phyloP scores from a whole-genome alignment of 2,888 invertebrate genomes.

The Caenorhabditis doughertyi region DNA sequence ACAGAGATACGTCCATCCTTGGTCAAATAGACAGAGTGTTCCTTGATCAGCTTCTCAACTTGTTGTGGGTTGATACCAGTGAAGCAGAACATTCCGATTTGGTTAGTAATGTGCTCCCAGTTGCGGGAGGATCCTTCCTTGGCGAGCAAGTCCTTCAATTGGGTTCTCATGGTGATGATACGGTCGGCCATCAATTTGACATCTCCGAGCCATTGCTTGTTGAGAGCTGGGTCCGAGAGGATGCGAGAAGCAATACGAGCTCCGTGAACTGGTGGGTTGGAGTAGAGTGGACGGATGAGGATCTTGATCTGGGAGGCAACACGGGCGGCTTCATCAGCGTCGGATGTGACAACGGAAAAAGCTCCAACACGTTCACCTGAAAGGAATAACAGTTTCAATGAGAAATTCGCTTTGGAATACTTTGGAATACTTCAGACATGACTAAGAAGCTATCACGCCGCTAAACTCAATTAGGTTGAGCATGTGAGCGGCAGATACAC shows the following conservation, averaged over 20 bases:
- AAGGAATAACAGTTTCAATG: neutral
- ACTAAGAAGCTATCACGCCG: no score
- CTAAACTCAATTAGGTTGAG: no score
- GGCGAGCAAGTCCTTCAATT: slow-evolving; percentile 89
- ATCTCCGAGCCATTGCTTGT: slow-evolving; percentile 92
- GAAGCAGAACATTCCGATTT: slow-evolving; percentile 99
- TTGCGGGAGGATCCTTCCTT: slow-evolving; percentile 88
- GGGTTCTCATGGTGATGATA: slow-evolving; percentile 92
- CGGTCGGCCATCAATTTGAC: slow-evolving; percentile 98
- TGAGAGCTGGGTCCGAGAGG: slow-evolving; percentile 88
- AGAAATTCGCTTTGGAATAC: no score
- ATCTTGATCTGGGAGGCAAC: slow-evolving; percentile 85
- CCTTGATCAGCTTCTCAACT: slow-evolving; percentile 77
- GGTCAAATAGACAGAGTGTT: slow-evolving; percentile 89
- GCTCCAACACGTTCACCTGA: slow-evolving; percentile 96
- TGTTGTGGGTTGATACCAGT: slow-evolving; percentile 89
- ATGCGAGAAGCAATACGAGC: slow-evolving; percentile 92
- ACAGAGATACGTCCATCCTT: slow-evolving; percentile 96
- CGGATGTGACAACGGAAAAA: slow-evolving; percentile 89
- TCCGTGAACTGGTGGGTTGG: slow-evolving; percentile 97
- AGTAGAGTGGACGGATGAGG: slow-evolving; percentile 84
- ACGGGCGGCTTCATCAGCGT: slow-evolving; percentile 90
- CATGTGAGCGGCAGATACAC: no score
- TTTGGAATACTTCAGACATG: neutral
- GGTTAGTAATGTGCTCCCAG: slow-evolving; percentile 94